Evolutionary conservation across 53 echinoderm and acorn worm species (phyloP).

Genomic region (Apostichopus leukothele): DNA sequence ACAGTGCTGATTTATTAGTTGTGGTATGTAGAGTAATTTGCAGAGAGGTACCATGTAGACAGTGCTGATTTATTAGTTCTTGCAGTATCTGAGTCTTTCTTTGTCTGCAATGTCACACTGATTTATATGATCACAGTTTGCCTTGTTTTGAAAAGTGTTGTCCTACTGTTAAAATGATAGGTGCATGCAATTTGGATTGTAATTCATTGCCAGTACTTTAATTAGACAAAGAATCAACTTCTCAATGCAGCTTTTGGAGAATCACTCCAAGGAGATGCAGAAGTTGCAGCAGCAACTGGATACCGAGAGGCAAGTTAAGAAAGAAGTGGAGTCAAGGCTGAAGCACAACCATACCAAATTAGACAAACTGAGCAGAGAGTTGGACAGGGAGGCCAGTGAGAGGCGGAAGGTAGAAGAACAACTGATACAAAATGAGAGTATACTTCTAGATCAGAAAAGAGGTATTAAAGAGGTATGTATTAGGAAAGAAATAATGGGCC

Average conservation of each 20-base stretch:
- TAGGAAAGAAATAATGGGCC: too few species aligned
- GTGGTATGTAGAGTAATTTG: not conserved
- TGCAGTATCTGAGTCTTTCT: too few species aligned
- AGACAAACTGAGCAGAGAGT: conserved; percentile 71
- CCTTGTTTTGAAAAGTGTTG: too few species aligned
- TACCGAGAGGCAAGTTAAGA: conserved; percentile 56
- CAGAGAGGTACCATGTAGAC: not conserved
- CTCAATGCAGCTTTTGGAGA: conserved; percentile 11
- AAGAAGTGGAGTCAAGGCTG: conserved; percentile 74
- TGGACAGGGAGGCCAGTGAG: conserved; percentile 68
- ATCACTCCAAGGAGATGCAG: conserved; percentile 55
- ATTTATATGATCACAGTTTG: too few species aligned
- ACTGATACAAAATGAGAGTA: conserved; percentile 66
- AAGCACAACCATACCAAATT: conserved; percentile 60
- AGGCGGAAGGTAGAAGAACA: conserved; percentile 69
- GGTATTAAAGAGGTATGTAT: conserved; percentile 76
- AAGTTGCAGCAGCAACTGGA: conserved; percentile 69
- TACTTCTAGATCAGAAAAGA: conserved; percentile 67
- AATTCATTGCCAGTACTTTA: too few species aligned
- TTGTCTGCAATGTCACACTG: too few species aligned
- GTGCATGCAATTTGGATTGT: too few species aligned
- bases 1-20: not conserved
- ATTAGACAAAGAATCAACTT: too few species aligned
- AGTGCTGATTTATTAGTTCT: not conserved
- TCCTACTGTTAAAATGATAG: too few species aligned